Evolutionary conservation across 2,888 invertebrate genomes (phyloP), one percentile per base, ranked within the genome.

Genomic region (Muschampia plurimacula): DNA sequence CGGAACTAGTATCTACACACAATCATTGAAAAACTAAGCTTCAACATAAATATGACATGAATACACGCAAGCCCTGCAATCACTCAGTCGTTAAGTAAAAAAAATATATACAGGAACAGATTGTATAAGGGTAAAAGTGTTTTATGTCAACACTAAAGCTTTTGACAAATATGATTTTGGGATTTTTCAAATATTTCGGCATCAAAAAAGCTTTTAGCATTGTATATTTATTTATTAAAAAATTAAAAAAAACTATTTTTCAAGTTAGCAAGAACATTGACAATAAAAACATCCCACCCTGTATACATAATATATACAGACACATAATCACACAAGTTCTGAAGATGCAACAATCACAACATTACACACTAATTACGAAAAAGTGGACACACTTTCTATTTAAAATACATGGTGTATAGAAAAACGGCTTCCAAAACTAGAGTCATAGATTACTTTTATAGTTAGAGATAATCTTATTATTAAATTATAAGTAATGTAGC

Each of bases 61-160:
- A 63, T 12, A 68, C 70, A 70, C 64, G 57, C 70, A 65, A 69
- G 69, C 69, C 36, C 52, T 52, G 62, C 69, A 46, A 49, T 36
- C 60, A 68, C 46, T 36, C 9, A 15, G 10, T 46, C 46, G 36
- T 46, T 12, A 44, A 44, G 44, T 44, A 12, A 44, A 9, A 52
- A 52, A 52, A 52, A 52, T 52, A 15, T n/a, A 52, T 52, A 52
- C 52, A 52, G 52, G 13, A 52, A 44, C 10, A 44, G 10, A 6
- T 6, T n/a, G 4, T 15, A 52, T n/a, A 12, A 52, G n/a, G 4
- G 52, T 52, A n/a, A 52, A 52, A n/a, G 4, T n/a, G 44, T 44
- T 44, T 44, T 44, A 44, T 44, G 44, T 44, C 44, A 44, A 44
- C 9, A 44, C 44, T 44, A 0, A 44, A 44, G 44, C 44, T 44